Percentiles rank a stretch among this genome's conserved stretches.
These are phyloP conservation scores for Crenuchus spilurus DNA, from an alignment of 2,797 vertebrate genomes.

Conservation along the genomic window DNA sequence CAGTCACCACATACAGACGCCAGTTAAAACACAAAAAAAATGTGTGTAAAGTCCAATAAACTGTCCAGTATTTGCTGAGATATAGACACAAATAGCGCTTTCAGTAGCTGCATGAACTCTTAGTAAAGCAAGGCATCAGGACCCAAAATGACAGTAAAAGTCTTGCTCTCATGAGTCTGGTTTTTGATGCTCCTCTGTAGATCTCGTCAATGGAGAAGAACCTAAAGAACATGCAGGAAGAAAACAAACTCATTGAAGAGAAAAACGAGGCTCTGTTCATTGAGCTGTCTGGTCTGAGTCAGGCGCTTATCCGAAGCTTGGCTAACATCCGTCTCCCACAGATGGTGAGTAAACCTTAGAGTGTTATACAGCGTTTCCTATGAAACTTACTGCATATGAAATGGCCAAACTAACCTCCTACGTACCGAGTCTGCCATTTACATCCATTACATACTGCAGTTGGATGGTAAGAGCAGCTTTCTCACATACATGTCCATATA, in stretches of 20 bases:
- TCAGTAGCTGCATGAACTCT: too few species aligned
- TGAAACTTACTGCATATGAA: neutral
- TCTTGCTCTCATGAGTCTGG: neutral
- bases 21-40: too few species aligned
- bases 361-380: neutral
- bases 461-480: too few species aligned
- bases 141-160: too few species aligned
- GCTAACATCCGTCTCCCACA: constrained; percentile 95
- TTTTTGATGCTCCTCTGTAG: constrained; percentile 65
- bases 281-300: constrained; percentile 95
- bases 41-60: too few species aligned
- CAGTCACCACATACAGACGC: too few species aligned
- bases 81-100: too few species aligned
- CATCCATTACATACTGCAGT: too few species aligned
- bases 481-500: too few species aligned
- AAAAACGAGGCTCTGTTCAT: constrained; percentile 94
- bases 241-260: constrained; percentile 97
- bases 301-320: constrained; percentile 93
- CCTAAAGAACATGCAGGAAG: constrained; percentile 94
- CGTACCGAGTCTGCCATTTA: neutral
- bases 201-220: constrained; percentile 98
- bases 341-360: constrained; percentile 81
- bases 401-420: neutral
- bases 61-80: too few species aligned
- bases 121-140: too few species aligned